phyloP scores from a whole-genome alignment of 2,113 vertebrate genomes.

The Dasyurus viverrinus region DNA sequence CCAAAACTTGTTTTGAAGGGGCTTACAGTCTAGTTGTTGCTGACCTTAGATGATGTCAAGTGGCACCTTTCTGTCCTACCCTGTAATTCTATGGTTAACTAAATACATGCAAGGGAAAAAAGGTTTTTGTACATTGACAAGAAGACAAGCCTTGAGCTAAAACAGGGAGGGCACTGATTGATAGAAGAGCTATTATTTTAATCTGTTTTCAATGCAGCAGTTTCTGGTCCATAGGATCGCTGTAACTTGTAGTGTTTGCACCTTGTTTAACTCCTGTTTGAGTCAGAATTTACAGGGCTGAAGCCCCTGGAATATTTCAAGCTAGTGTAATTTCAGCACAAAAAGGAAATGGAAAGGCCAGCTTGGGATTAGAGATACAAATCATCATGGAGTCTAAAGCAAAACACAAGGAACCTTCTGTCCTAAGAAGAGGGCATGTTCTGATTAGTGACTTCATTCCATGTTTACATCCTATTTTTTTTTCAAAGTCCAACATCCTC shows the following conservation, averaged over 20 bases:
- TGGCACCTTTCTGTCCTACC: slow-evolving; percentile 43
- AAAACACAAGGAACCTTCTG: slow-evolving; percentile 31
- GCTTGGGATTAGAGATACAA: slow-evolving; percentile 36
- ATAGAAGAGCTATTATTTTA: slow-evolving; percentile 69
- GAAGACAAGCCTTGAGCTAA: slow-evolving; percentile 70
- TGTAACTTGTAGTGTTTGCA: slow-evolving; percentile 65
- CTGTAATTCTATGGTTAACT: slow-evolving; percentile 71
- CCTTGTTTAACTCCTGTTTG: slow-evolving; percentile 78
- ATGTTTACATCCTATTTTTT: not conserved
- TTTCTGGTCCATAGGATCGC: slow-evolving; percentile 64
- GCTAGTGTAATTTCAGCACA: slow-evolving; percentile 61
- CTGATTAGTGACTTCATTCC: slow-evolving; percentile 49
- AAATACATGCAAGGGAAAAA: slow-evolving; percentile 14
- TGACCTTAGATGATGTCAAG: slow-evolving; percentile 27
- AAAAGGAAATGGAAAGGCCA: slow-evolving; percentile 9
- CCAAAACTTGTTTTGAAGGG: not conserved
- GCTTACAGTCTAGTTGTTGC: not conserved
- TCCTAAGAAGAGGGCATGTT: slow-evolving; percentile 19
- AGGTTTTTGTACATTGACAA: slow-evolving; percentile 39
- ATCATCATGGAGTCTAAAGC: slow-evolving; percentile 50
- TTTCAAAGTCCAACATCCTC: not conserved
- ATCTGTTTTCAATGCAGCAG: slow-evolving; percentile 64
- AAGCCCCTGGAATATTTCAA: slow-evolving; percentile 75
- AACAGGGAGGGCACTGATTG: slow-evolving; percentile 65
- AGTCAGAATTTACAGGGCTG: slow-evolving; percentile 67